Conservation (phyloP, 2,113 vertebrate genomes). For the Dendropsophus ebraccatus region DNA sequence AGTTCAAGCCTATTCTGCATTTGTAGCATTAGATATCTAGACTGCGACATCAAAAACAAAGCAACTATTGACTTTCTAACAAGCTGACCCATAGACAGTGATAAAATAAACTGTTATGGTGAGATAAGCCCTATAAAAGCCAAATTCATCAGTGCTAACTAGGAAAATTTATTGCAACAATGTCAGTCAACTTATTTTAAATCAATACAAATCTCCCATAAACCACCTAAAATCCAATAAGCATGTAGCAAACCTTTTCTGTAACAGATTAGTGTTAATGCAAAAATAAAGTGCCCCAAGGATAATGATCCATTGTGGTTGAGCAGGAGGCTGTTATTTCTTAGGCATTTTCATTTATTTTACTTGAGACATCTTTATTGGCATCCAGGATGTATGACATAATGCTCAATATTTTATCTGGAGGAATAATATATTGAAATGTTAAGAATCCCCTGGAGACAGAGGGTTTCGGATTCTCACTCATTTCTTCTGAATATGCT, state of each 20-base stretch:
- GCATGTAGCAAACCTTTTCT: conserved; percentile 29
- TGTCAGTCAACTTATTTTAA: conserved; percentile 48
- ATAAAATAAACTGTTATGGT: conserved; percentile 31
- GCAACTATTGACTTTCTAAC: conserved; percentile 45
- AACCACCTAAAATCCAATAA: conserved; percentile 54
- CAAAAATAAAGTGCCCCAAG: conserved; percentile 54
- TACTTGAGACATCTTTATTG: conserved; percentile 55
- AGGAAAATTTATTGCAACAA: conserved; percentile 48
- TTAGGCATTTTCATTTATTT: conserved; percentile 52
- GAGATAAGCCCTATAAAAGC: conserved; percentile 31
- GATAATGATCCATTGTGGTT: conserved; percentile 51
- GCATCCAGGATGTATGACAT: conserved; percentile 50
- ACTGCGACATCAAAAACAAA: neutral
- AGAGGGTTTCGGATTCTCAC: neutral
- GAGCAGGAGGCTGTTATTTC: conserved; percentile 36
- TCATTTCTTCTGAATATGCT: neutral
- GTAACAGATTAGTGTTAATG: conserved; percentile 57
- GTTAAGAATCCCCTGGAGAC: conserved; percentile 41
- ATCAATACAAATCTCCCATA: conserved; percentile 52
- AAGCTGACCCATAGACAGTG: conserved; percentile 13
- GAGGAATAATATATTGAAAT: conserved; percentile 54
- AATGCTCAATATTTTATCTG: conserved; percentile 56
- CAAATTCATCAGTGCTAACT: conserved; percentile 44
- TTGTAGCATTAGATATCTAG: neutral
- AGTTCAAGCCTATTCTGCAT: neutral